A percentile compares a stretch with the other conserved stretches of the same genome.
phyloP scores from a whole-genome alignment of 2,113 vertebrate species.

The Platysternon megacephalum region DNA sequence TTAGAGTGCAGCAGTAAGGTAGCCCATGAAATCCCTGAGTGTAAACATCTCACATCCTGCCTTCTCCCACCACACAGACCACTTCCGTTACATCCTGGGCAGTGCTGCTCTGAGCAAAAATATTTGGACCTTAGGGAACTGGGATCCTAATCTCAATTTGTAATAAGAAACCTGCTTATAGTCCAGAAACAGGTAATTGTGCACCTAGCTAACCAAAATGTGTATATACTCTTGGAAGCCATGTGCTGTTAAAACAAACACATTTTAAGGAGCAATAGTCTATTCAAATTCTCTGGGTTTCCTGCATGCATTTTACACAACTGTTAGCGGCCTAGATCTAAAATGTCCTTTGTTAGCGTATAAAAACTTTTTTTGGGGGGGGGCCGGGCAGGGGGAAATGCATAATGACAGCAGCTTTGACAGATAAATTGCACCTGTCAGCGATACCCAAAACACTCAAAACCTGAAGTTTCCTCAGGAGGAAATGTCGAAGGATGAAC shows the following conservation, averaged over 20 bases:
- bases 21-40: not conserved
- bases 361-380: not conserved
- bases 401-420: not conserved
- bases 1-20: not conserved
- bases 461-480: not conserved
- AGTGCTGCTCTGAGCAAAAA: not conserved
- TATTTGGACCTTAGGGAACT: not conserved
- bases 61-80: not conserved
- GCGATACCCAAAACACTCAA: not conserved
- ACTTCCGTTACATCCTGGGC: not conserved
- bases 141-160: not conserved
- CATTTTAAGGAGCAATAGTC: conserved; percentile 31
- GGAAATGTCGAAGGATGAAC: not conserved
- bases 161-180: not conserved
- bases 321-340: conserved; percentile 38
- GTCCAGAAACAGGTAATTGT: not conserved
- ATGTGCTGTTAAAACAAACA: not conserved
- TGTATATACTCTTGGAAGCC: conserved; percentile 4
- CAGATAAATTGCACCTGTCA: not conserved
- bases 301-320: not conserved
- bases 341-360: conserved; percentile 23
- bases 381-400: not conserved
- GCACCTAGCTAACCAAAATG: not conserved
- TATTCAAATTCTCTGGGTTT: not conserved
- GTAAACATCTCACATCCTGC: not conserved